Evolutionary conservation across 64 coral and sea anemone species (phyloP), one percentile per base, ranked within the genome.

Genomic region (Stylophora pistillata): DNA sequence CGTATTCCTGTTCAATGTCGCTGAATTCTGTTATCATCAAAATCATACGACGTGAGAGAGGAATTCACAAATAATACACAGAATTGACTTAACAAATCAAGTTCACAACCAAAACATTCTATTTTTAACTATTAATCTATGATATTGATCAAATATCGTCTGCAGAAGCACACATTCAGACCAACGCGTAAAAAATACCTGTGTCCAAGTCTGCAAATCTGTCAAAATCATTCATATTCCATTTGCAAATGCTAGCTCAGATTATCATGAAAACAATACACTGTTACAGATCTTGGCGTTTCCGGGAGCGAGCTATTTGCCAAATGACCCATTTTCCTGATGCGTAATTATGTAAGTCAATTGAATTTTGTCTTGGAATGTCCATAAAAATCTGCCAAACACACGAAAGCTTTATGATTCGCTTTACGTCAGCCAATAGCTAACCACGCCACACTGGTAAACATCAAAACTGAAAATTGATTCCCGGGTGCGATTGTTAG

Each of bases 41-140:
- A 74, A 88, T 93, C 86, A 60, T 72, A 77, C 91, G 62, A 78
- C 62, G 86, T 59, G 91, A 93, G 72, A 57, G 34, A 76, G 91
- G 91, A 93, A 93, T 93, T 93, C 91, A 78, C 77, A 93, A 93
- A 93, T 93, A 93, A 88, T 89, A 89, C 82, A 76, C 53, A 88
- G 70, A 87, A 87, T 71, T 93, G 91, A 81, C 52, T 93, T 88
- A 88, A 89, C 81, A 93, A 89, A 76, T 72, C 55, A 75, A 47
- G 59, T 83, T 93, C 81, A 71, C 83, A 88, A 93, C 86, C 60
- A 89, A 93, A 85, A 86, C 74, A 61, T 72, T 78, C 71, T 93
- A 89, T 93, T 93, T 93, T 93, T 88, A 81, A 74, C 73, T 86
- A 76, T 76, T 56, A 88, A 88, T 93, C 71, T 61, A 66, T 83